These are phyloP conservation scores for Lepisosteus oculatus DNA, from an alignment of 2,113 vertebrate genomes.

Conservation along the genomic window DNA sequence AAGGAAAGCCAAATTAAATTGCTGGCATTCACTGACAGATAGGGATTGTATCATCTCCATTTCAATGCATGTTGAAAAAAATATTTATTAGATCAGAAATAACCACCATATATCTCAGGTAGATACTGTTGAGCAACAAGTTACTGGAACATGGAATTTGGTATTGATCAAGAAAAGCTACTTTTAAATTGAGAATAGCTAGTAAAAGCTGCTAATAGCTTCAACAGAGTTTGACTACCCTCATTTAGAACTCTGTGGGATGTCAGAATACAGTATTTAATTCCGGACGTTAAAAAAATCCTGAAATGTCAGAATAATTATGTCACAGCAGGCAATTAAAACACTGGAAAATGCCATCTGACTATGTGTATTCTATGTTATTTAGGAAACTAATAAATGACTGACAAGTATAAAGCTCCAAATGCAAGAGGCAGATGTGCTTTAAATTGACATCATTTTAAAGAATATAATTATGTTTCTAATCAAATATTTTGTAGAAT, in stretches of 20 bases:
- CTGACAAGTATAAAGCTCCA: conserved; percentile 69
- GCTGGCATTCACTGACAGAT: too few relatives aligned
- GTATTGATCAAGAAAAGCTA: not conserved
- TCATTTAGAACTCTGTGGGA: conserved; percentile 81
- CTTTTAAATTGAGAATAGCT: conserved; percentile 67
- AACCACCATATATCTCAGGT: too few relatives aligned
- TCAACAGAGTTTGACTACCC: conserved; percentile 80
- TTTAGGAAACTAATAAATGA: conserved; percentile 80
- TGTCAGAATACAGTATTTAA: conserved; percentile 82
- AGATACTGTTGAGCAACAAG: too few relatives aligned
- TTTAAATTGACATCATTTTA: conserved; percentile 1
- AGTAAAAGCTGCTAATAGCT: conserved; percentile 37
- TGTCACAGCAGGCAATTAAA: conserved; percentile 89
- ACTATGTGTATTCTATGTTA: conserved; percentile 79
- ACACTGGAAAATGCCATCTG: conserved; percentile 84
- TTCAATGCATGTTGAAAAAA: too few relatives aligned
- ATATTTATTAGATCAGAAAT: too few relatives aligned
- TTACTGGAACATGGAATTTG: too few relatives aligned
- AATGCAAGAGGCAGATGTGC: conserved; percentile 28
- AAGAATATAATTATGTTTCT: conserved; percentile 5
- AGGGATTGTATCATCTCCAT: too few relatives aligned
- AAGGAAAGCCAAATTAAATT: too few relatives aligned
- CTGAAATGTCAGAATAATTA: conserved; percentile 91
- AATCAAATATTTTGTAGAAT: not conserved
- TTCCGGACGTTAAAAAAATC: conserved; percentile 85